These are phyloP conservation scores for Parnassius glacialis DNA, from an alignment of 2,888 invertebrate species.

Conservation along the genomic window DNA sequence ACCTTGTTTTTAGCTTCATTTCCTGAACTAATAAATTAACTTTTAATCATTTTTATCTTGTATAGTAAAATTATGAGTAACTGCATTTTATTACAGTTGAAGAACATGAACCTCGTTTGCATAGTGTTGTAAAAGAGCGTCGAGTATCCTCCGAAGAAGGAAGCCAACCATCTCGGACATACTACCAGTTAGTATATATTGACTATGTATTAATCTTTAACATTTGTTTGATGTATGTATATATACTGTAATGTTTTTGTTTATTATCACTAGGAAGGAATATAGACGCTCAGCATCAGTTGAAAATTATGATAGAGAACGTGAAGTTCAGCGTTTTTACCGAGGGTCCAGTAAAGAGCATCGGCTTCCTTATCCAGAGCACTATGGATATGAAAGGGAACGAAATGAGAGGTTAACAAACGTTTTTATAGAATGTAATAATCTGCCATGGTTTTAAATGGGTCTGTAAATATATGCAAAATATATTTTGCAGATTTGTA, in stretches of 20 bases:
- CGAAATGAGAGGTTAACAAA: constrained; percentile 54
- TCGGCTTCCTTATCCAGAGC: constrained; percentile 49
- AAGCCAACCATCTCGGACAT: constrained; percentile 60
- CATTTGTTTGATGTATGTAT: neutral
- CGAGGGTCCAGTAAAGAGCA: constrained; percentile 70
- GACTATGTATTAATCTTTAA: neutral
- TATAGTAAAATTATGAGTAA: too few relatives aligned
- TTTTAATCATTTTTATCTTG: too few relatives aligned
- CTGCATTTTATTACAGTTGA: constrained; percentile 29
- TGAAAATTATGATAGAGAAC: constrained; percentile 58
- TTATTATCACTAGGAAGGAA: constrained; percentile 52
- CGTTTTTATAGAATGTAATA: neutral
- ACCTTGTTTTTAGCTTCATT: too few relatives aligned
- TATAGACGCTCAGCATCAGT: constrained; percentile 54
- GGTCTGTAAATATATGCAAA: constrained; percentile 6
- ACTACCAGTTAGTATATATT: constrained; percentile 64
- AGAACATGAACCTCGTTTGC: constrained; percentile 53
- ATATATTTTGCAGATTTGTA: constrained; percentile 51
- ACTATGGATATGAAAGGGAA: constrained; percentile 54
- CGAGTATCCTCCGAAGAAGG: constrained; percentile 57
- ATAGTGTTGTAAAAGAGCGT: constrained; percentile 71
- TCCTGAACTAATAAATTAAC: too few relatives aligned
- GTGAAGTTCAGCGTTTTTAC: constrained; percentile 69
- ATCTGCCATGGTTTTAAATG: neutral
- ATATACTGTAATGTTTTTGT: neutral